phyloP scores from a whole-genome alignment of 2,797 vertebrate species.

The Tinamus major region DNA sequence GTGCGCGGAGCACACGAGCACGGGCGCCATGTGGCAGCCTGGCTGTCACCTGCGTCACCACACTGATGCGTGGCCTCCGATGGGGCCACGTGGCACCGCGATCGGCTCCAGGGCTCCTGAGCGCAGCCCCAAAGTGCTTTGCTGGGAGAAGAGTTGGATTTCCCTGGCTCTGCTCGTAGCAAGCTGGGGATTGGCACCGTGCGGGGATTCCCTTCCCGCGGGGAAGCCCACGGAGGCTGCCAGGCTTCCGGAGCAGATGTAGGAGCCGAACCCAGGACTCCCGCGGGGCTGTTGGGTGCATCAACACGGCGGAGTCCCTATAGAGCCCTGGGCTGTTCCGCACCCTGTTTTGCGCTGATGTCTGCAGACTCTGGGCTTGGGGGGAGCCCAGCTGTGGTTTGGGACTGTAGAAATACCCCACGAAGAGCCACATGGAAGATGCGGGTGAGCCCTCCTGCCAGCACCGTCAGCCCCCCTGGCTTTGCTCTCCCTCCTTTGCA shows the following conservation, averaged over 20 bases:
- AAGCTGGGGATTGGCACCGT: not conserved
- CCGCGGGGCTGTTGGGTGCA: not conserved
- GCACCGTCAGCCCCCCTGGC: not conserved
- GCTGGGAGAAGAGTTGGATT: not conserved
- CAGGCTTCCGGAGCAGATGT: not conserved
- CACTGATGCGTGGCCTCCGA: not conserved
- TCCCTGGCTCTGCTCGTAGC: not conserved
- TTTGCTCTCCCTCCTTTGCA: rapidly evolving
- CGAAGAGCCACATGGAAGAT: not conserved
- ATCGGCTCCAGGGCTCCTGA: not conserved
- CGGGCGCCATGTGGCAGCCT: rapidly evolving
- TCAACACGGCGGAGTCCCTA: rapidly evolving
- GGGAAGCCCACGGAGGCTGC: not conserved
- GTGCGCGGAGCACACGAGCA: rapidly evolving
- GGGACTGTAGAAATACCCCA: rapidly evolving
- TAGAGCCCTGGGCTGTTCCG: not conserved
- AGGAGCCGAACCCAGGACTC: not conserved
- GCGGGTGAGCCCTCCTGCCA: not conserved
- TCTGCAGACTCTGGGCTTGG: not conserved
- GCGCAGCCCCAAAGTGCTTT: rapidly evolving
- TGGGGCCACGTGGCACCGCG: rapidly evolving
- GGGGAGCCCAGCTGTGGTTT: not conserved
- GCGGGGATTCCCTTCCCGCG: rapidly evolving
- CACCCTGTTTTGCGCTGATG: not conserved
- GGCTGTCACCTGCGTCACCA: rapidly evolving